phyloP scores from a whole-genome alignment of 2,113 vertebrate species.

The Ginglymostoma cirratum region DNA sequence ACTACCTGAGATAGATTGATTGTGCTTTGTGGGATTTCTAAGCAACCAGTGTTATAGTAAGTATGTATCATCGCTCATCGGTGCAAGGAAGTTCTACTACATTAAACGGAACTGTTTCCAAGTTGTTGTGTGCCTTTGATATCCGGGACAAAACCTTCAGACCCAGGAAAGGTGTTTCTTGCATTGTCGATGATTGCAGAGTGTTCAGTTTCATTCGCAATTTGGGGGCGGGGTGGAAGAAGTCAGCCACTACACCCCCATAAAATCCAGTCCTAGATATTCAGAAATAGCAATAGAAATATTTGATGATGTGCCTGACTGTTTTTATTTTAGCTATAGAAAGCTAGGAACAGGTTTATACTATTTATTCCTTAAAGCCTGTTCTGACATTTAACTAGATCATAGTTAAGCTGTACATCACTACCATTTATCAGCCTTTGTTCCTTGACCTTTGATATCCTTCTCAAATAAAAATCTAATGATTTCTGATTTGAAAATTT shows the following conservation, averaged over 20 bases:
- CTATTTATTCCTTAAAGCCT: neutral
- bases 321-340: neutral
- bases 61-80: too few species aligned
- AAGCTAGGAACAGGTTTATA: neutral
- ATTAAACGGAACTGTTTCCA: too few species aligned
- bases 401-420: neutral
- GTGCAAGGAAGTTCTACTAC: too few species aligned
- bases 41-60: too few species aligned
- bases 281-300: neutral
- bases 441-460: neutral
- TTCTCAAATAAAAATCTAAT: neutral
- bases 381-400: neutral
- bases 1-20: too few species aligned
- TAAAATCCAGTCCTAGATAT: neutral
- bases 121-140: too few species aligned
- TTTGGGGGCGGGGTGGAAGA: too few species aligned
- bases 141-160: too few species aligned
- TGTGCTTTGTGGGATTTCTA: too few species aligned
- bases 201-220: neutral
- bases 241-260: too few species aligned
- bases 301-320: neutral
- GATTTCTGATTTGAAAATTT: neutral
- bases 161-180: too few species aligned
- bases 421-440: neutral
- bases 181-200: neutral